Evolutionary conservation across 2,797 vertebrate species (phyloP), one percentile per base, ranked within the genome.

Genomic region (Fundulus diaphanus): DNA sequence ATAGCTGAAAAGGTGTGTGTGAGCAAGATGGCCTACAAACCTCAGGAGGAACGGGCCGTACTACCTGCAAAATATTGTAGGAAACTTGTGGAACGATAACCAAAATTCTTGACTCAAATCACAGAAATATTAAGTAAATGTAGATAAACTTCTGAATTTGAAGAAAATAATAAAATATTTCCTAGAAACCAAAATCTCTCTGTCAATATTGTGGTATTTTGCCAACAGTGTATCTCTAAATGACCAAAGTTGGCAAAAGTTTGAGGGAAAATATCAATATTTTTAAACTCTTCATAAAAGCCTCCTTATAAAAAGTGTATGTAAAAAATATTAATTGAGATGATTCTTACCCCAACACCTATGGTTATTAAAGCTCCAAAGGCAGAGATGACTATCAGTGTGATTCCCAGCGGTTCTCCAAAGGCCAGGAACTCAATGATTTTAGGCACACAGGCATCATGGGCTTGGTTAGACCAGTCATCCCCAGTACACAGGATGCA

Each of bases 401-500:
- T 95, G 82, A 96, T 96, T 3, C 96, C 96, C 83, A 97, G 89
- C 0, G 96, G 92, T 70, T 97, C 96, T 16, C 92, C 87, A 3
- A 96, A 97, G 68, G 92, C 95, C 65, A 97, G 92, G 88, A 96
- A 97, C 87, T 97, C 96, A 3, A 96, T 96, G 78, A 94, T 94
- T 78, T 97, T 97, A 27, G 92, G 92, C 16, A 96, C 84, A 46
- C 96, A 96, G 70, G 90, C n/a, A 1, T 94, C 95, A 48, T 92
- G 95, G 29, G 92, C 90, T 0, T 83, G 70, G 37, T 97, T 96
- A 72, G 96, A 96, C 96, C 96, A 97, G 84, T 95, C 89, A 61
- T 97, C 96, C 24, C 94, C 94, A 16, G 37, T 65, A 31, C 96
- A 97, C 42, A 93, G 71, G 66, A 94, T 86, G 70, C 96, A 97